Evolutionary conservation across 2,113 vertebrate genomes (phyloP), one percentile per base, ranked within the genome.

Genomic region (Plecotus auritus): DNA sequence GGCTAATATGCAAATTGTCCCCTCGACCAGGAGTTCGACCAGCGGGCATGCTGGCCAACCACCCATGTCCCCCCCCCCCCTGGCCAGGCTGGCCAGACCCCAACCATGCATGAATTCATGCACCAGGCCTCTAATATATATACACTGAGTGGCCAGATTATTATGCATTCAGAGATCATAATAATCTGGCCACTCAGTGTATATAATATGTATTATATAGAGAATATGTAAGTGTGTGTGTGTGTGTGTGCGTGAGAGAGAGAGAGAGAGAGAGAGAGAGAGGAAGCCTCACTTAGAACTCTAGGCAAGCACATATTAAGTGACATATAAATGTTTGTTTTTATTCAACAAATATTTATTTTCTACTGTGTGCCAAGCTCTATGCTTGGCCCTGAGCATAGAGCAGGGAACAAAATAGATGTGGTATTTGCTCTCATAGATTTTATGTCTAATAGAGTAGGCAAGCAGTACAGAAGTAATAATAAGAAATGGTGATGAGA

Each of bases 401-500:
- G n/a, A 72, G 5, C 76, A 67, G 26, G n/a, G 18, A 89, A 72
- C 28, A 59, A 80, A 90, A 89, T 26, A 42, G 32, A 35, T 17
- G 40, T 61, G 42, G 59, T 42, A 22, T 22, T 88, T 66, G 40
- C 26, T 87, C 20, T 87, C 40, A 40, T 17, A 16, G 49, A 66
- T 11, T 49, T 92, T 83, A 17, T n/a, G 28, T 80, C 42, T 77
- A 70, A 59, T 40, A 32, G 40, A 49, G 72, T 64, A 87, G 64
- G 30, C 22, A 88, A 70, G 47, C 61, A 56, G 73, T 70, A 91
- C 47, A 72, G 67, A 91, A 96, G 40, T 85, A 72, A 93, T 94
- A 87, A 30, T 64, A 95, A 77, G 81, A 64, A 87, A 81, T 22
- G 67, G 28, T 70, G 69, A 91, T 89, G 64, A 96, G 83, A 83